A percentile compares a stretch with the other conserved stretches of the same genome.
Evolutionary conservation across 1,140 invertebrate species (phyloP).

Genomic region (Pseudomyrmex pallidus): DNA sequence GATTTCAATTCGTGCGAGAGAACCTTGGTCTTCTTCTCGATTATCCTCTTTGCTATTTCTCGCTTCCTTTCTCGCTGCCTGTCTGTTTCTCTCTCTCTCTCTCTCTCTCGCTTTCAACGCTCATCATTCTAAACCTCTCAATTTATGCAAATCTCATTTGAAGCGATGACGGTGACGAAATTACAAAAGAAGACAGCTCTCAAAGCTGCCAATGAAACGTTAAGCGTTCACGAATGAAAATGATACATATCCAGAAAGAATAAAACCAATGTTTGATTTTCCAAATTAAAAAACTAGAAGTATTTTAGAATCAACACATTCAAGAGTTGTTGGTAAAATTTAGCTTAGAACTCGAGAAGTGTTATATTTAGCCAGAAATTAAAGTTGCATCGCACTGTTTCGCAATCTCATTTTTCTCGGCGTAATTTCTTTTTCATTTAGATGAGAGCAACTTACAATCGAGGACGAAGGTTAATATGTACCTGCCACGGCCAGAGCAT

Average conservation of each 20-base stretch:
- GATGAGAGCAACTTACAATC: slow-evolving; percentile 22
- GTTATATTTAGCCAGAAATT: not conserved
- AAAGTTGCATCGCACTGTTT: not conserved
- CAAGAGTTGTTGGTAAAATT: not conserved
- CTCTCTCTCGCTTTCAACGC: slow-evolving; percentile 59
- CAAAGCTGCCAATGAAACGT: not conserved
- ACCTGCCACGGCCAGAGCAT: slow-evolving; percentile 72
- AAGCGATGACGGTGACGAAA: slow-evolving; percentile 27
- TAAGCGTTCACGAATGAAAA: not conserved
- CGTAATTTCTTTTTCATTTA: slow-evolving; percentile 35
- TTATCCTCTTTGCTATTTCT: slow-evolving; percentile 51
- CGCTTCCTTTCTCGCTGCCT: slow-evolving; percentile 50
- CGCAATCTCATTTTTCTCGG: not conserved
- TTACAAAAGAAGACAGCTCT: slow-evolving; percentile 13
- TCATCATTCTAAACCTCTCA: slow-evolving; percentile 43
- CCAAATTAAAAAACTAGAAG: not conserved
- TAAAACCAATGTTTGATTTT: not conserved
- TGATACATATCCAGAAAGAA: slow-evolving; percentile 1
- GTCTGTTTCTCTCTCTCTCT: slow-evolving; percentile 30
- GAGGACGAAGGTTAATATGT: slow-evolving; percentile 66
- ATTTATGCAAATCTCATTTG: slow-evolving; percentile 42
- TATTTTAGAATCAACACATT: not conserved
- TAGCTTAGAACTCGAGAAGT: not conserved
- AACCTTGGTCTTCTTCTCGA: slow-evolving; percentile 47
- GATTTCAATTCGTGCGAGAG: slow-evolving; percentile 52